Conservation (phyloP, 2,888 invertebrate genomes). For the Acleris holmiana region DNA sequence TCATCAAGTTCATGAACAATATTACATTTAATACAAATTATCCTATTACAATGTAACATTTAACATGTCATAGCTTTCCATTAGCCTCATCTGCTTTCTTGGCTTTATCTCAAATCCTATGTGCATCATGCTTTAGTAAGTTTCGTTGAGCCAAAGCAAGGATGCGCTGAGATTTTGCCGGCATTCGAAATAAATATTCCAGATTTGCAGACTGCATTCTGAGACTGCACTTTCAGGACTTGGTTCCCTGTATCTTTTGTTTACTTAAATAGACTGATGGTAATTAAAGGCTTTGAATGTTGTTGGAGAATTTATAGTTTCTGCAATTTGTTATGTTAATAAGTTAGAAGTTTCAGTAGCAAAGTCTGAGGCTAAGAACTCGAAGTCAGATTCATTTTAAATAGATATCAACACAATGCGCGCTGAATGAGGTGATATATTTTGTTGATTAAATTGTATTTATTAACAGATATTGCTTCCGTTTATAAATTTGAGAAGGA, state of each 20-base stretch:
- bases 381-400: no score
- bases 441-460: no score
- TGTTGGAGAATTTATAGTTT: constrained; percentile 6
- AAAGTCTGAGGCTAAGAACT: no score
- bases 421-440: no score
- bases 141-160: constrained; percentile 64
- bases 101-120: constrained; percentile 36
- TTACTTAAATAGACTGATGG: constrained; percentile 36
- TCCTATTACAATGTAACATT: no score
- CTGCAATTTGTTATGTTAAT: neutral
- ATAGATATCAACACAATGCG: no score
- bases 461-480: no score
- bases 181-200: constrained; percentile 72
- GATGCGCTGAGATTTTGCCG: constrained; percentile 70
- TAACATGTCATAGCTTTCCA: no score
- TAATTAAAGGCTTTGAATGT: constrained; percentile 31
- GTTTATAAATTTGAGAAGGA: no score
- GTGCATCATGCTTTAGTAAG: constrained; percentile 65
- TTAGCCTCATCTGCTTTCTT: constrained; percentile 4
- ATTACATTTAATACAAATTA: no score
- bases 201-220: constrained; percentile 69
- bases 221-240: constrained; percentile 61
- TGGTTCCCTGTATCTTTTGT: constrained; percentile 46
- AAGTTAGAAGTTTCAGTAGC: neutral
- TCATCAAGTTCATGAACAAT: no score